Conservation (phyloP, 2,888 invertebrate genomes). For the Leucophenga maculata region DNA sequence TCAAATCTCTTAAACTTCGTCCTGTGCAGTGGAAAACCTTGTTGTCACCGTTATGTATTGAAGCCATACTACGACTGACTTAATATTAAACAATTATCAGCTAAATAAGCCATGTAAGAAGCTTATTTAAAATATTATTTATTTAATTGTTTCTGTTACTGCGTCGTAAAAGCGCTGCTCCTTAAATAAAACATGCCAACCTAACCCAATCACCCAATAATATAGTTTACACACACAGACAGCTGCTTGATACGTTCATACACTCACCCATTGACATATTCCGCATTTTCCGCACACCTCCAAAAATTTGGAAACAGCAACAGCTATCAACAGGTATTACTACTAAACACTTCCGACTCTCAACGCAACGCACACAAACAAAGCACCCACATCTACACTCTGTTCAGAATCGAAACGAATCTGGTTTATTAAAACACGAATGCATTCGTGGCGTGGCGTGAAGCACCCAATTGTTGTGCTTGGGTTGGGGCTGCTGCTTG, state of each 20-base stretch:
- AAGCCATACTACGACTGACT: too few species aligned
- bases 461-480: neutral
- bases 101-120: too few species aligned
- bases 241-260: neutral
- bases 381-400: neutral
- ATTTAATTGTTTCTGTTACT: constrained; percentile 39
- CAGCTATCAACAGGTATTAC: constrained; percentile 50
- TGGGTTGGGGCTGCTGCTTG: neutral
- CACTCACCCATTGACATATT: neutral
- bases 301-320: neutral
- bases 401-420: neutral
- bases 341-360: constrained; percentile 17
- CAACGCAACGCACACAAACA: constrained; percentile 8
- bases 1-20: too few species aligned
- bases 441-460: neutral
- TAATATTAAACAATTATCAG: too few species aligned
- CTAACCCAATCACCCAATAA: constrained; percentile 14
- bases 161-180: constrained; percentile 33
- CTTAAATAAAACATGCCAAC: neutral
- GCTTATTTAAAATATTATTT: neutral
- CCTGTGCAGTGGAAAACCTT: too few species aligned
- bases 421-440: constrained; percentile 15
- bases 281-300: too few species aligned
- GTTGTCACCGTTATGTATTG: too few species aligned
- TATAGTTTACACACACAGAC: neutral